Evolutionary conservation across 2,888 invertebrate genomes (phyloP).

Genomic region (Bellardia pandia): DNA sequence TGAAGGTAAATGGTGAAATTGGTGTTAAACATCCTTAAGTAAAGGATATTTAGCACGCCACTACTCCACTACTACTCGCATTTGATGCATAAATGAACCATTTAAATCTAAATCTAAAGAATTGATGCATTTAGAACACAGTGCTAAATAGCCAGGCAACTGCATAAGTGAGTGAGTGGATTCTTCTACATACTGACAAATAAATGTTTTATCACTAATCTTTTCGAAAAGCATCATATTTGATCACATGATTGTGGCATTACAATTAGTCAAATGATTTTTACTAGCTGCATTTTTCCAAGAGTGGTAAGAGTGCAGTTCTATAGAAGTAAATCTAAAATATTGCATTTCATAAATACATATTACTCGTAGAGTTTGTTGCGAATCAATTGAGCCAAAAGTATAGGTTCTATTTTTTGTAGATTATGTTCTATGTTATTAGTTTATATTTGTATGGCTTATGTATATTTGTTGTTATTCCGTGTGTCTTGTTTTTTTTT

Average conservation of each 20-base stretch:
- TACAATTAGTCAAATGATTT: not conserved
- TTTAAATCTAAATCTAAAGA: conserved; percentile 17
- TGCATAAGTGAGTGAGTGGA: not conserved
- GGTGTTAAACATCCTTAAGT: conserved; percentile 58
- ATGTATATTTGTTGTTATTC: no score
- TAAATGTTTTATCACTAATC: not conserved
- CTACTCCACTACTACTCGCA: conserved; percentile 13
- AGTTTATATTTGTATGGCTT: no score
- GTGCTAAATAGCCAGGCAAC: not conserved
- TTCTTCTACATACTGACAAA: not conserved
- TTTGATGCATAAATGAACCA: conserved; percentile 25
- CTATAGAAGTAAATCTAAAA: no score
- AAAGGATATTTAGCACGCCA: conserved; percentile 58
- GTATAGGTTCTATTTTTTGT: no score
- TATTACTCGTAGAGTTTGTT: no score
- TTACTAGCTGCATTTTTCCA: not conserved
- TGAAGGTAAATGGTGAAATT: conserved; percentile 29
- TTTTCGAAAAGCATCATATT: not conserved
- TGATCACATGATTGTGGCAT: not conserved
- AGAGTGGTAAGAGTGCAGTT: no score
- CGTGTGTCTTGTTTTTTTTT: no score
- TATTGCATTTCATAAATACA: no score
- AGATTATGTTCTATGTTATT: no score
- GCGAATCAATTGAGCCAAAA: no score
- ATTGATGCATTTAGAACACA: conserved; percentile 13